These are phyloP conservation scores for Phalacrocorax brasilianus DNA, from an alignment of 2,113 vertebrate species.

Conservation along the genomic window DNA sequence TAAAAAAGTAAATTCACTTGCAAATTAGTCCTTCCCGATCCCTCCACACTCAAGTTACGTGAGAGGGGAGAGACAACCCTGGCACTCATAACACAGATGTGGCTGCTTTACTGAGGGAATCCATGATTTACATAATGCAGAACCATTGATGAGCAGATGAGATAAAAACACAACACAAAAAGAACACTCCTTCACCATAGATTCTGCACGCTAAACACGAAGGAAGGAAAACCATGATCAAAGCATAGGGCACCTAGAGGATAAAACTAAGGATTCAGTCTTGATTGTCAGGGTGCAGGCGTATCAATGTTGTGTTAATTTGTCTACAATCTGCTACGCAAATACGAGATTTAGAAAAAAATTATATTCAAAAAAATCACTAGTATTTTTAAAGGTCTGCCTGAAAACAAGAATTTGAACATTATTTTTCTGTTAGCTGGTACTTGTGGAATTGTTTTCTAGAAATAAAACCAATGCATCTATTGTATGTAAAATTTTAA, in stretches of 20 bases:
- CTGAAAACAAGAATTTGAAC: neutral
- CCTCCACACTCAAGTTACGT: neutral
- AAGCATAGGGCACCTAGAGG: neutral
- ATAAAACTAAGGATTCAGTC: neutral
- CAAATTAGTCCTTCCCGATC: neutral
- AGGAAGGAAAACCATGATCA: neutral
- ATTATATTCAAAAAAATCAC: neutral
- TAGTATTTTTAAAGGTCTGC: neutral
- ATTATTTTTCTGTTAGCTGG: neutral
- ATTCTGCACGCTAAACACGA: neutral
- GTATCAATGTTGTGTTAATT: neutral
- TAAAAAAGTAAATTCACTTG: neutral
- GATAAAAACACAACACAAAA: neutral
- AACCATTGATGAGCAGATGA: neutral
- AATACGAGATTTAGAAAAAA: neutral
- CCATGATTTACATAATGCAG: neutral
- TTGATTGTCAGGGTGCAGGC: neutral
- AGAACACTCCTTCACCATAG: neutral
- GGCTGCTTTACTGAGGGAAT: neutral
- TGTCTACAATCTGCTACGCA: neutral
- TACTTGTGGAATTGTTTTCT: neutral
- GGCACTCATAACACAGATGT: neutral
- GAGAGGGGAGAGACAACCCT: neutral
- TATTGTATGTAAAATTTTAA: neutral
- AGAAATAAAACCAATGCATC: neutral